Base-by-base conservation (phyloP, 92 coral and sea anemone species). In the Meandrina meandrites region DNA sequence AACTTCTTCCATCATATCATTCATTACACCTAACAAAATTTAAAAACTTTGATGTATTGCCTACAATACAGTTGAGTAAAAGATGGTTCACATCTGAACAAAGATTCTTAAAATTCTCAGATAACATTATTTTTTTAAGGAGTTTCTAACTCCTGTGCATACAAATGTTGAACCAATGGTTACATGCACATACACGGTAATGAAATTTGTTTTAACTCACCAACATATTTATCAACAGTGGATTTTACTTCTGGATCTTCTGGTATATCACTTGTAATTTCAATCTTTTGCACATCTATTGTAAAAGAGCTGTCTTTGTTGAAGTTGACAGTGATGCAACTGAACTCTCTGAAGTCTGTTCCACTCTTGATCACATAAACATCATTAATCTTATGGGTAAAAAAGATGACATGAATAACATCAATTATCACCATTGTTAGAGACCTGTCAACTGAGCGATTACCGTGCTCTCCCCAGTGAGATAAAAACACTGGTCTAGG, bases 361-460 rank as follows among this genome's bases (percentile, higher is more conserved):
- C 99, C 99, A 95, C 99, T 97, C 85, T 97, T 97, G 28, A 95
- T 86, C 68, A 97, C 95, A 30, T 95, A 88, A 66, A 94, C 88
- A n/a, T 97, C 98, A 75, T 95, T 95, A 27, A 93, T 92, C 98
- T 95, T 47, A 4, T 34, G 24, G 7, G n/a, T n/a, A n/a, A 5
- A 36, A 74, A n/a, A 83, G 47, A 21, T 0, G 35, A 22, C 1
- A 60, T n/a, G 32, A 5, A 24, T 2, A 4, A 12, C 18, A 30
- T n/a, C n/a, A n/a, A n/a, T n/a, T 40, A 40, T 40, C 45, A 40
- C 45, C 6, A 6, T 40, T 40, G 45, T 40, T 6, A 40, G 45
- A 40, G 45, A 40, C 6, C 45, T 40, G 45, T 40, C 45, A 40
- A 40, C 45, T 6, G 6, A 40, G 6, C 6, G 45, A 2, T 6